Evolutionary conservation across 2,888 invertebrate species (phyloP).

Genomic region (Cephus pygmeus): DNA sequence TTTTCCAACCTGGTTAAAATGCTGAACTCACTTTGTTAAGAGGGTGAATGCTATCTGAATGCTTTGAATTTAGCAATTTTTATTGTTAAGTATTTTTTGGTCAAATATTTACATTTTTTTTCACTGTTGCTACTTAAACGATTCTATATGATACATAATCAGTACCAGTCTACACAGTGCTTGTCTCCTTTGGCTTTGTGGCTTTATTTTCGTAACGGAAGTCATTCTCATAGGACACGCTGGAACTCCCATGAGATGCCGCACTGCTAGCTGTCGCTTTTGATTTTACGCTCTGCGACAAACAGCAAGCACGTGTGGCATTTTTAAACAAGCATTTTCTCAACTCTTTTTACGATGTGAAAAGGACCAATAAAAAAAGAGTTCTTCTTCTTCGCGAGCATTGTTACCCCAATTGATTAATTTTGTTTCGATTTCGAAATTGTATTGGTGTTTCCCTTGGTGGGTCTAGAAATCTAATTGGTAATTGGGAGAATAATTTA

Average conservation of each 20-base stretch:
- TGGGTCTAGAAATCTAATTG: no score
- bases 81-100: neutral
- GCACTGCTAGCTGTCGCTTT: constrained; percentile 15
- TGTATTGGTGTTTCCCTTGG: neutral
- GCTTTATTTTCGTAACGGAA: constrained; percentile 25
- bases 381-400: neutral
- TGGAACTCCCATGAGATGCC: constrained; percentile 18
- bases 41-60: neutral
- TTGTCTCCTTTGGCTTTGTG: neutral
- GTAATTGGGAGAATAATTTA: neutral
- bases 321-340: constrained; percentile 14
- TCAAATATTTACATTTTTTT: neutral
- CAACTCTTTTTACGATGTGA: constrained; percentile 14
- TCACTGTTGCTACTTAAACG: neutral
- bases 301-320: constrained; percentile 24
- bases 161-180: neutral
- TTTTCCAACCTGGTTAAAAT: neutral
- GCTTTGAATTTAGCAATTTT: neutral
- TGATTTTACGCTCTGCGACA: constrained; percentile 8
- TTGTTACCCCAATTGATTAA: neutral
- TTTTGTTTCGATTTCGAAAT: neutral
- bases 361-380: neutral
- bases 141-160: neutral
- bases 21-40: neutral
- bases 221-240: constrained; percentile 1